Evolutionary conservation across 2,888 invertebrate species (phyloP).

Genomic region (Leptopilina drosophilae): DNA sequence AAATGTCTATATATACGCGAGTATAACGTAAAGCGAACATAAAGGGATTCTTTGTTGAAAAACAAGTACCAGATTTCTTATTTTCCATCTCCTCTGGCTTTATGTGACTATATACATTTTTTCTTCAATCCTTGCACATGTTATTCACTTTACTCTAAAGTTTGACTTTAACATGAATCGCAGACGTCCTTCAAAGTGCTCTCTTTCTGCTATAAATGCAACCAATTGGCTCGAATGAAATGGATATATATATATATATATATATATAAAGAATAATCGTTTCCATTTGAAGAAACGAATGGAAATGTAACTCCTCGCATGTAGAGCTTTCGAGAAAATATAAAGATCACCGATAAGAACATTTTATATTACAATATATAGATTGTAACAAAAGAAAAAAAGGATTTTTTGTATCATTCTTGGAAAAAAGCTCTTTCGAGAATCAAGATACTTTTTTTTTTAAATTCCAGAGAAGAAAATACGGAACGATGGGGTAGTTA

Average conservation of each 20-base stretch:
- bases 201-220: background rate
- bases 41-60: constrained; percentile 9
- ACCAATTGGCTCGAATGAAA: constrained; percentile 2
- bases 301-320: constrained; percentile 17
- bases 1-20: background rate
- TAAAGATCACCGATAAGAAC: background rate
- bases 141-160: constrained; percentile 18
- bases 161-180: constrained; percentile 21
- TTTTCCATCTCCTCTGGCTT: constrained; percentile 23
- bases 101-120: background rate
- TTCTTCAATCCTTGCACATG: constrained; percentile 23
- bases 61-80: background rate
- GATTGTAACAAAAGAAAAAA: background rate
- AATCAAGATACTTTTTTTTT: background rate
- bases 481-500: too few species aligned
- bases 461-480: too few species aligned
- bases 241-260: background rate
- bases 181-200: background rate
- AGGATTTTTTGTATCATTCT: background rate
- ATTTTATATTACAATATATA: background rate
- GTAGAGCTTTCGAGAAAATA: background rate
- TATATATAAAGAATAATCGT: constrained; percentile 20
- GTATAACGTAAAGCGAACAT: background rate
- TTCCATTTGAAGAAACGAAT: constrained; percentile 8
- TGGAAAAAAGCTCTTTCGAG: background rate